Conservation (phyloP, 2,888 invertebrate genomes). For the Lymantria dispar region DNA sequence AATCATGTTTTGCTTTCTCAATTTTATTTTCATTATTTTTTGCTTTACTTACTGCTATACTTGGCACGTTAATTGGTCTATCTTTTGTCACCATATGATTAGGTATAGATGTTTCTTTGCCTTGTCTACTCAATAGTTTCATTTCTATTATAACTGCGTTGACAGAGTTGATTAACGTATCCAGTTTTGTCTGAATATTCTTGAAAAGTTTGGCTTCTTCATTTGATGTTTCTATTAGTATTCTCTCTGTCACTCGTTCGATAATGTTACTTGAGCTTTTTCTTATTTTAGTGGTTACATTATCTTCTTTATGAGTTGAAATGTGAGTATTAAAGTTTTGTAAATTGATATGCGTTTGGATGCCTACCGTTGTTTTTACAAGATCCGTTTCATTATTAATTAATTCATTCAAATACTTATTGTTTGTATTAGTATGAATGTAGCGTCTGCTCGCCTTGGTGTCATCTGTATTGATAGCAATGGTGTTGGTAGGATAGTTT, state of each 20-base stretch:
- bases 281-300: background rate
- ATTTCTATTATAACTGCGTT: conserved; percentile 50
- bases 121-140: background rate
- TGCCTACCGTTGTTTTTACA: background rate
- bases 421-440: background rate
- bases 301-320: background rate
- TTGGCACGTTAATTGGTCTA: background rate
- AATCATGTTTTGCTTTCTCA: conserved; percentile 21
- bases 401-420: background rate
- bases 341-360: background rate
- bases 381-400: background rate
- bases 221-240: background rate
- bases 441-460: background rate
- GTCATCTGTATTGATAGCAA: background rate
- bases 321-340: background rate
- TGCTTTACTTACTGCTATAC: conserved; percentile 14
- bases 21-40: conserved; percentile 26
- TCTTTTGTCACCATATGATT: background rate
- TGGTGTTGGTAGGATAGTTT: background rate
- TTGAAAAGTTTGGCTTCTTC: background rate
- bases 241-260: background rate
- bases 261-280: background rate
- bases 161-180: conserved; percentile 48
- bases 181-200: conserved; percentile 54
- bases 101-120: background rate